These are phyloP conservation scores for Drosophila kuntzei DNA, from an alignment of 2,888 invertebrate genomes.

Conservation along the genomic window DNA sequence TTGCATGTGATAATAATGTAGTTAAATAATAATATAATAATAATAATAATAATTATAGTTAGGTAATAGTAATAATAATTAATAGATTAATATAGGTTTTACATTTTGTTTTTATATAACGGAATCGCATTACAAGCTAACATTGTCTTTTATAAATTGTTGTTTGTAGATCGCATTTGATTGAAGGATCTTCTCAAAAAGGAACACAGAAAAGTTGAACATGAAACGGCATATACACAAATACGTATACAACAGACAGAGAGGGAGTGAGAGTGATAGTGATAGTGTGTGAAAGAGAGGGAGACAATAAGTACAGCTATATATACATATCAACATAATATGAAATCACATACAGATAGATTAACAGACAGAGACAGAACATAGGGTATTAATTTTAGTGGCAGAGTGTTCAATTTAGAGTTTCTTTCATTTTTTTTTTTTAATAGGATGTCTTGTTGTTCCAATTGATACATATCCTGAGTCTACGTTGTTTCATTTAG, in stretches of 20 bases:
- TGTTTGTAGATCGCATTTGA: constrained; percentile 46
- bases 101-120: constrained; percentile 41
- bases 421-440: neutral
- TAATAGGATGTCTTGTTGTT: constrained; percentile 7
- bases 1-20: constrained; percentile 52
- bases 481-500: constrained; percentile 78
- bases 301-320: constrained; percentile 12
- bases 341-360: constrained; percentile 1
- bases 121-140: constrained; percentile 70
- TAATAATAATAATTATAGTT: constrained; percentile 31
- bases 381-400: neutral
- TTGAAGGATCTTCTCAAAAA: constrained; percentile 7
- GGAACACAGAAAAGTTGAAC: constrained; percentile 15
- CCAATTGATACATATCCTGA: constrained; percentile 3
- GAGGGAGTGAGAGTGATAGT: neutral
- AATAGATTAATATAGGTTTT: constrained; percentile 33
- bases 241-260: neutral
- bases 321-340: constrained; percentile 11
- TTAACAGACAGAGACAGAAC: constrained; percentile 1
- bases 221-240: constrained; percentile 5
- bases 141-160: constrained; percentile 75
- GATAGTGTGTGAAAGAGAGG: neutral
- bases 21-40: constrained; percentile 36
- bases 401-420: neutral
- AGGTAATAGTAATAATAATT: constrained; percentile 37